These are phyloP conservation scores for Phthorimaea operculella DNA, from an alignment of 1,140 invertebrate species.

Conservation along the genomic window DNA sequence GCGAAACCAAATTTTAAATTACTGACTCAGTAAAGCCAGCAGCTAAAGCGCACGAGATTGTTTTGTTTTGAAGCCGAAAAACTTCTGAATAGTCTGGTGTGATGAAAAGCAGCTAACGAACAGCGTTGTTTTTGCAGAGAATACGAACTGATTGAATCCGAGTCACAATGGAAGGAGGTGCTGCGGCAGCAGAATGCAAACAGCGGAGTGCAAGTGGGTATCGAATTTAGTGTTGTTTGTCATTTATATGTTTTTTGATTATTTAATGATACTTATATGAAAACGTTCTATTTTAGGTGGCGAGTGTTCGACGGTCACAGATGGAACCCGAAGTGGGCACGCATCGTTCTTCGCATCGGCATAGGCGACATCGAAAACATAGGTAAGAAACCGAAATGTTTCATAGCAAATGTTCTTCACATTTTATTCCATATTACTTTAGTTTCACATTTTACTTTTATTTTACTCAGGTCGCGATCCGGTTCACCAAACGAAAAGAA, in stretches of 20 bases:
- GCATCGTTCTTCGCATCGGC: slow-evolving; percentile 67
- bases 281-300: slow-evolving; percentile 60
- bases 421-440: no score
- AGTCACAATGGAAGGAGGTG: slow-evolving; percentile 87
- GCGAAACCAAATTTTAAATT: no score
- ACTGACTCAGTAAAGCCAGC: no score
- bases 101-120: not conserved
- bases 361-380: slow-evolving; percentile 74
- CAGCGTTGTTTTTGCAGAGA: slow-evolving; percentile 46
- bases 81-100: not conserved
- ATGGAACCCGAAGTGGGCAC: slow-evolving; percentile 55
- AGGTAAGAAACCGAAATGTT: no score
- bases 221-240: not conserved
- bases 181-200: slow-evolving; percentile 71
- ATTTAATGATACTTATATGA: not conserved
- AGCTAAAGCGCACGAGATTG: no score
- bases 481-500: slow-evolving; percentile 76
- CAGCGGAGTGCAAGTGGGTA: slow-evolving; percentile 50
- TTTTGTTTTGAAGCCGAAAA: not conserved
- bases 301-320: slow-evolving; percentile 71
- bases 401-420: no score
- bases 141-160: slow-evolving; percentile 85
- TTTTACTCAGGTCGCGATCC: slow-evolving; percentile 69
- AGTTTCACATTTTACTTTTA: not conserved
- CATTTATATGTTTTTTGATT: not conserved